Conservation (phyloP, 2,888 invertebrate genomes). For the Lissocephala sabroskyi region DNA sequence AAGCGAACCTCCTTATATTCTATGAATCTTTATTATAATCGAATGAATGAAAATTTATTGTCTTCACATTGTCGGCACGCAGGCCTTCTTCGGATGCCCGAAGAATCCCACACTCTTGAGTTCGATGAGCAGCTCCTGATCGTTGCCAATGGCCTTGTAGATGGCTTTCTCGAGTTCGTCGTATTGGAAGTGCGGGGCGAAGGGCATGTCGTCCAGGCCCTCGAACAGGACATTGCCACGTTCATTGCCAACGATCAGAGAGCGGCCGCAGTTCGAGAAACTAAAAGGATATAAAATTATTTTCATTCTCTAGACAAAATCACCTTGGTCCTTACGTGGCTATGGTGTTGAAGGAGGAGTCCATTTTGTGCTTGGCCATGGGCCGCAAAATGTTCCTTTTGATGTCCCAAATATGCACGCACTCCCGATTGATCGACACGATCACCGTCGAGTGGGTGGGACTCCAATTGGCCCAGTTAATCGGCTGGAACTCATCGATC, state of each 20-base stretch:
- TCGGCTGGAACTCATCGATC: constrained; percentile 72
- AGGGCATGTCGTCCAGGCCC: constrained; percentile 82
- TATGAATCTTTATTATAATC: no score
- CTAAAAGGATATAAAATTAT: no score
- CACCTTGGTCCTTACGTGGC: constrained; percentile 40
- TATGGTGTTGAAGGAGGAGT: constrained; percentile 53
- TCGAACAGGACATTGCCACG: constrained; percentile 79
- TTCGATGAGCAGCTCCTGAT: constrained; percentile 77
- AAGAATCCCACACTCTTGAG: constrained; percentile 75
- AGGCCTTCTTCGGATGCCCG: constrained; percentile 54
- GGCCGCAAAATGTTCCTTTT: constrained; percentile 82
- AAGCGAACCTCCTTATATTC: no score
- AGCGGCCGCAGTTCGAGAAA: constrained; percentile 80
- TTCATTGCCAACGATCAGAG: constrained; percentile 80
- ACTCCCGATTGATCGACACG: constrained; percentile 77
- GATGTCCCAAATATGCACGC: constrained; percentile 86
- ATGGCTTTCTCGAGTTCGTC: constrained; percentile 79
- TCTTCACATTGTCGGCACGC: background rate
- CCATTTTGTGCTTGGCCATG: constrained; percentile 52
- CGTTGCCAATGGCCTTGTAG: constrained; percentile 77
- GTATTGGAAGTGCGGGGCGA: constrained; percentile 80
- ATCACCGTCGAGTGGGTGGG: constrained; percentile 84
- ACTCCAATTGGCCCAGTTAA: constrained; percentile 80
- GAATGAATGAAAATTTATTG: no score
- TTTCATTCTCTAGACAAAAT: no score